A percentile compares a stretch with the other conserved stretches of the same genome.
Conservation (phyloP, 1,140 invertebrate genomes). For the Ectropis grisescens region DNA sequence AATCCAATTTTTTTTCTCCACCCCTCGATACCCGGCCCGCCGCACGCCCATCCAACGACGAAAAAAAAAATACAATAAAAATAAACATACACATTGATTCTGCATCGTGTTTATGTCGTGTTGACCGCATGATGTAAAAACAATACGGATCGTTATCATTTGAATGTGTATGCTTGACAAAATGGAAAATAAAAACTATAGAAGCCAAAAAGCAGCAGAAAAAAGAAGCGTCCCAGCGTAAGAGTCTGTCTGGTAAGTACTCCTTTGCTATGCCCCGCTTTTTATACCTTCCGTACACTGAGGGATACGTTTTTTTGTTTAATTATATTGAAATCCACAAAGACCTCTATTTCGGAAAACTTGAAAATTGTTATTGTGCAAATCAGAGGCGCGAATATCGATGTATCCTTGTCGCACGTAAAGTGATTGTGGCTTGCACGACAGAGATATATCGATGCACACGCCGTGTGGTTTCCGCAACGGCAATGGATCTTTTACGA, state of each 20-base stretch:
- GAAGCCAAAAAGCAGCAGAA: slow-evolving; percentile 93
- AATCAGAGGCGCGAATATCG: no score
- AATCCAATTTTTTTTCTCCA: slow-evolving; percentile 61
- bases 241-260: slow-evolving; percentile 86
- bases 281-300: slow-evolving; percentile 25
- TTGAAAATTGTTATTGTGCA: no score
- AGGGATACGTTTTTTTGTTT: slow-evolving; percentile 17
- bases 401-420: no score
- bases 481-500: no score
- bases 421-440: no score
- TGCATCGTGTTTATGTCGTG: slow-evolving; percentile 65
- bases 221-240: slow-evolving; percentile 72
- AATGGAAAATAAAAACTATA: slow-evolving; percentile 69
- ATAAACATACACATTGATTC: slow-evolving; percentile 51
- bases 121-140: slow-evolving; percentile 57
- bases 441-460: no score
- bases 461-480: no score
- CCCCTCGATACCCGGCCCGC: slow-evolving; percentile 46
- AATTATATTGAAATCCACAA: no score
- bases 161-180: slow-evolving; percentile 57
- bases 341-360: no score
- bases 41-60: slow-evolving; percentile 53
- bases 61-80: slow-evolving; percentile 27
- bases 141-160: slow-evolving; percentile 32
- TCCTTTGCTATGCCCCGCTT: slow-evolving; percentile 55